Percentiles rank a stretch among this genome's conserved stretches.
These are phyloP conservation scores for Atrichornis clamosus DNA, from an alignment of 2,113 vertebrate species.

Conservation along the genomic window DNA sequence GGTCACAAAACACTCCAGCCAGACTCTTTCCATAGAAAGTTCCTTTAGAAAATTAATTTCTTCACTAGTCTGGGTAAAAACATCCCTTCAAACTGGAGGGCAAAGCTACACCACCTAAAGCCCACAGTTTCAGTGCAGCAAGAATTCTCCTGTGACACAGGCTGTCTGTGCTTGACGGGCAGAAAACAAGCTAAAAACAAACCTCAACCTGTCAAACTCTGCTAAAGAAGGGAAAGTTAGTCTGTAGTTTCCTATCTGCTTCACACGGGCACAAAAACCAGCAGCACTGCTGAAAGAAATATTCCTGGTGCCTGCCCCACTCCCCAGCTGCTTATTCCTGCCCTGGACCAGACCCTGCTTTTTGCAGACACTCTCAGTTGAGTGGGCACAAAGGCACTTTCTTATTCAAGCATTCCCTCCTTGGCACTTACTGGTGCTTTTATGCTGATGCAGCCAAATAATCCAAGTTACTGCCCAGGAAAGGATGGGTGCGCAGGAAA, in stretches of 20 bases:
- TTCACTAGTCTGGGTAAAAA: neutral
- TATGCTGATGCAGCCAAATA: neutral
- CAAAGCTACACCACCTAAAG: neutral
- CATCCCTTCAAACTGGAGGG: neutral
- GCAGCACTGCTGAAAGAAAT: neutral
- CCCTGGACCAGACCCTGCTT: neutral
- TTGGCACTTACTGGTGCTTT: neutral
- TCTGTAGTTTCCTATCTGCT: neutral
- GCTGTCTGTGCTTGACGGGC: neutral
- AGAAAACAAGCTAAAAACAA: neutral
- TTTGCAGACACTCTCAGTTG: neutral
- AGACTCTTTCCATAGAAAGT: neutral
- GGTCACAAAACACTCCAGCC: neutral
- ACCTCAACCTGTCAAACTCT: neutral
- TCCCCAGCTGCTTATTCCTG: neutral
- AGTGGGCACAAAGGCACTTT: neutral
- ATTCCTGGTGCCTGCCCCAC: neutral
- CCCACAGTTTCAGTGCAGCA: neutral
- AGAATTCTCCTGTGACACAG: neutral
- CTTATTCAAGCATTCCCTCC: no score
- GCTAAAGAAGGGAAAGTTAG: neutral
- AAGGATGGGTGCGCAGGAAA: neutral
- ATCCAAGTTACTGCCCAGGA: neutral
- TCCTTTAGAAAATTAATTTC: neutral
- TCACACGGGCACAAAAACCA: neutral